Base-by-base conservation (phyloP, 2,888 invertebrate species). In the Hedychridium roseum region DNA sequence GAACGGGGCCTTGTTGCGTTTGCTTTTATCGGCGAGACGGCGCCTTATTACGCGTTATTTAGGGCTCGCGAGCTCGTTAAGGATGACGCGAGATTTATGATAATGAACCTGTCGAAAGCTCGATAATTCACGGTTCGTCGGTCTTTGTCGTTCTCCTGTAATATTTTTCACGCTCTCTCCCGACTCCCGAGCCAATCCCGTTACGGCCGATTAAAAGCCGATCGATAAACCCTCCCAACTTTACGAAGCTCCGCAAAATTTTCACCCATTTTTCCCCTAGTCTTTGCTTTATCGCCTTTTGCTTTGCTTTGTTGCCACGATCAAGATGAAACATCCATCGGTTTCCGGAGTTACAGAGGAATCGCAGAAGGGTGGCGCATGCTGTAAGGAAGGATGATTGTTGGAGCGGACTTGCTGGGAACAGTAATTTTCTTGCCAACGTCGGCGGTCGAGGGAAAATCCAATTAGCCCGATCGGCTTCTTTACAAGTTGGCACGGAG, bases 391-490 rank as follows among this genome's bases (percentile, higher is more conserved):
- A 23, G 23, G 23, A 23, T 6, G 23, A 23, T n/a, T n/a, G n/a
- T n/a, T n/a, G n/a, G n/a, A 30, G 30, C 6, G 30, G 30, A 11
- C 5, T 11, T 4, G 11, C 4, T 30, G 30, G 11, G 9, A 11
- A 30, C 11, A 23, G 9, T 23, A 9, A 23, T 23, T 23, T 23
- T 23, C 23, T 6, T 23, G 23, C 5, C 5, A 23, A 23, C 23
- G 23, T 9, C 9, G 23, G 5, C 5, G 9, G 11, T 11, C 15
- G 38, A 43, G 30, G 37, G 36, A 34, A 52, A 62, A 62, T 63
- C 57, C 50, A 52, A 62, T 63, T 62, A 60, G 45, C 47, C 52
- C 50, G 38, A 50, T 63, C 46, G 35, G 41, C 51, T 59, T 54
- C 15, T 27, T 28, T 43, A 31, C 3, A 11, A 31, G 31, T n/a